Conservation (phyloP, 2,888 invertebrate genomes). For the Mactromeris polynyma region DNA sequence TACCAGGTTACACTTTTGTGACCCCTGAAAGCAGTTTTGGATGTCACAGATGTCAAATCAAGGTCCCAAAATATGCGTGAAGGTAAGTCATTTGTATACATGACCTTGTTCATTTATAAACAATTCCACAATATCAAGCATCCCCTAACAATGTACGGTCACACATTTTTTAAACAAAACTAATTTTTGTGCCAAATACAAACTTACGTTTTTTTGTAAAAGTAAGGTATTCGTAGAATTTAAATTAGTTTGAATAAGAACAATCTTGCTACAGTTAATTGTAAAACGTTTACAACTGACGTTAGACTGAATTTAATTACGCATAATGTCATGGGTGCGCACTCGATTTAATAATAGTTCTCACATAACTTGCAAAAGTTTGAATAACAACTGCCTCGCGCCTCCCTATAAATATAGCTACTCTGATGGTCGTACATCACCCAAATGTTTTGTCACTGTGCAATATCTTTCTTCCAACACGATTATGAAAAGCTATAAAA, state of each 20-base stretch:
- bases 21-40: not conserved
- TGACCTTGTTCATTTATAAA: not conserved
- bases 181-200: not conserved
- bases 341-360: slow-evolving; percentile 23
- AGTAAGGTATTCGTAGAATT: not conserved
- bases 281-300: slow-evolving; percentile 7
- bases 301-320: slow-evolving; percentile 18
- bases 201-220: not conserved
- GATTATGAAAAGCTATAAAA: slow-evolving; percentile 37
- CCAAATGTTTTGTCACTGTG: slow-evolving; percentile 6
- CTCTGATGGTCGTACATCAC: slow-evolving; percentile 34
- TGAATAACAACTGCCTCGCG: slow-evolving; percentile 42
- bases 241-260: not conserved
- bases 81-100: not conserved
- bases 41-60: not conserved
- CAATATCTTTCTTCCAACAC: slow-evolving; percentile 34
- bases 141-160: not conserved
- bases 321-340: slow-evolving; percentile 16
- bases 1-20: not conserved
- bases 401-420: slow-evolving; percentile 12
- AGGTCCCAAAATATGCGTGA: not conserved
- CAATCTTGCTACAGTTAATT: slow-evolving; percentile 12
- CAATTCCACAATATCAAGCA: not conserved
- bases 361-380: slow-evolving; percentile 24
- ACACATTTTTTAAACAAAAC: not conserved